Conservation (phyloP, 2,113 vertebrate species). For the Egretta garzetta region DNA sequence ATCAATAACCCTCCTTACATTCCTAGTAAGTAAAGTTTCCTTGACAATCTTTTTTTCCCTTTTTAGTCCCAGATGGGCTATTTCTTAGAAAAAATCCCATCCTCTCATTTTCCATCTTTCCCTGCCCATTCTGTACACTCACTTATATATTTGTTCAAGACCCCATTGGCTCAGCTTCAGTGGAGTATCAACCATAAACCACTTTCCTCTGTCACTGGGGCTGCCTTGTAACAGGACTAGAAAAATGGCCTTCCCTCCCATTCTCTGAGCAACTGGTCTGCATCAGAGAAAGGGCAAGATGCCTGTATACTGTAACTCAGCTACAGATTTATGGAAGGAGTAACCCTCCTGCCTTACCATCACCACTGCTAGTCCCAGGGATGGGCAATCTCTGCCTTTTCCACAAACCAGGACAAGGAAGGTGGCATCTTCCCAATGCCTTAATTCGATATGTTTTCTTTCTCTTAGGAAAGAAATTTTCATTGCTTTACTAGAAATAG, state of each 20-base stretch:
- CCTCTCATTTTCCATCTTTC: background rate
- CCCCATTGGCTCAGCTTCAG: background rate
- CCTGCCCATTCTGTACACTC: background rate
- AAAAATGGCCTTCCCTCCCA: background rate
- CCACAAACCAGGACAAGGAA: background rate
- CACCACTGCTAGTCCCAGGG: background rate
- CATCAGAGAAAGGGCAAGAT: background rate
- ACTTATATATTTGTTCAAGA: background rate
- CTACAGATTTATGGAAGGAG: background rate
- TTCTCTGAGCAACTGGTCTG: background rate
- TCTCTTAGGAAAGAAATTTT: background rate
- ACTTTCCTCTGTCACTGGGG: background rate
- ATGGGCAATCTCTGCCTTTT: background rate
- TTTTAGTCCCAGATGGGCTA: background rate
- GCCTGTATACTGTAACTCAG: background rate
- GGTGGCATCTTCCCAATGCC: background rate
- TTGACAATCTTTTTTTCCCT: background rate
- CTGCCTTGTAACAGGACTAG: background rate
- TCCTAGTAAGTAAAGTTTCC: conserved; percentile 76
- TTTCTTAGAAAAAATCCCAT: background rate
- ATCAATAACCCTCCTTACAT: conserved; percentile 86
- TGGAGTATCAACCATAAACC: background rate
- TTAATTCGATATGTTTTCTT: background rate
- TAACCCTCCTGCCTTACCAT: background rate
- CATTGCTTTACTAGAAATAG: background rate